A percentile compares a stretch with the other conserved stretches of the same genome.
phyloP scores from a whole-genome alignment of 2,888 invertebrate species.

The Parnassius mnemosyne region DNA sequence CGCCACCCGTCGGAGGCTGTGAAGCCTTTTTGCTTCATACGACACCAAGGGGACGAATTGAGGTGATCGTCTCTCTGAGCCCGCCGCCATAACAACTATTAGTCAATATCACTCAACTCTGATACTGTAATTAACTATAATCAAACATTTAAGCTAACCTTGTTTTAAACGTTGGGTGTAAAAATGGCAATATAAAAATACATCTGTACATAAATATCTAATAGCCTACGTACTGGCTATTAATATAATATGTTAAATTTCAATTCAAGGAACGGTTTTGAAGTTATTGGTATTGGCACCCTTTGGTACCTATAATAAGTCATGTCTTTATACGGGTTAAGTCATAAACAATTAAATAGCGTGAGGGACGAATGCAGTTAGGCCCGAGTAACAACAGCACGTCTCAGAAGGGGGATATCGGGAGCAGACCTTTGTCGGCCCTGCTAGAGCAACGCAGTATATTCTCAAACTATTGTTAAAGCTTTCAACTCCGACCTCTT shows the following conservation, averaged over 20 bases:
- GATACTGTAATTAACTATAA: too few species aligned
- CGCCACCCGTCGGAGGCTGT: too few species aligned
- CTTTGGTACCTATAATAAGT: conserved; percentile 43
- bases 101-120: too few species aligned
- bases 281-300: conserved; percentile 14
- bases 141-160: too few species aligned
- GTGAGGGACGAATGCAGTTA: conserved; percentile 38
- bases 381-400: conserved; percentile 44
- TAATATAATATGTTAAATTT: conserved; percentile 9
- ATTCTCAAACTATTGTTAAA: conserved; percentile 44
- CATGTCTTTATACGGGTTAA: conserved; percentile 56
- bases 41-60: too few species aligned
- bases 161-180: too few species aligned
- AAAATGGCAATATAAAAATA: not conserved
- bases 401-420: conserved; percentile 46
- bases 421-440: conserved; percentile 41
- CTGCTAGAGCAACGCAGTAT: conserved; percentile 30
- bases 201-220: not conserved
- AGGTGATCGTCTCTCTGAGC: too few species aligned
- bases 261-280: conserved; percentile 11
- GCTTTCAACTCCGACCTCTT: conserved; percentile 6
- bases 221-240: not conserved
- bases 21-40: too few species aligned
- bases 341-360: conserved; percentile 64
- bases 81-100: too few species aligned